Conservation (phyloP, 2,113 vertebrate species). For the Protomyctophum bolini region DNA sequence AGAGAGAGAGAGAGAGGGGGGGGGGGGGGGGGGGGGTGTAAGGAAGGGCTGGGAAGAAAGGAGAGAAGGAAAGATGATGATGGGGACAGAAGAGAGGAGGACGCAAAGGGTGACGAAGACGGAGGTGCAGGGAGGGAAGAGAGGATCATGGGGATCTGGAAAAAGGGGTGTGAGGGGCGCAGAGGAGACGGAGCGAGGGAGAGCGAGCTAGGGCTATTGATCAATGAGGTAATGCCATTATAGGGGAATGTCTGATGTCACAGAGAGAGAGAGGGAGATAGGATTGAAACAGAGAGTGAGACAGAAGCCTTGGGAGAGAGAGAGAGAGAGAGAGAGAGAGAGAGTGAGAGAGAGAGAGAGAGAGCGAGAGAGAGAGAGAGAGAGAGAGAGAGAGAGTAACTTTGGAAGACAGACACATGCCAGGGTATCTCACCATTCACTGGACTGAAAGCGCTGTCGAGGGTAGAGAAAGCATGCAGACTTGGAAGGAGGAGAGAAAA, state of each 20-base stretch:
- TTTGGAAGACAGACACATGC: no score
- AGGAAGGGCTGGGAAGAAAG: background rate
- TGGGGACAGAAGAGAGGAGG: background rate
- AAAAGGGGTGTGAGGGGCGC: background rate
- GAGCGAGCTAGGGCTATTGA: constrained; percentile 45
- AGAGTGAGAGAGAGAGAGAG: background rate
- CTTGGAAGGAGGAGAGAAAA: no score
- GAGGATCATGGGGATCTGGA: background rate
- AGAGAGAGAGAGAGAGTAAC: background rate
- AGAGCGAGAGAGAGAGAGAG: background rate
- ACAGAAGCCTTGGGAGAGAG: no score
- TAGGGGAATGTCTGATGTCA: constrained; percentile 49
- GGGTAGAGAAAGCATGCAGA: no score
- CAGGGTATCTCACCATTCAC: no score
- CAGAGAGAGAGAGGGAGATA: background rate
- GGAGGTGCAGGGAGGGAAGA: background rate
- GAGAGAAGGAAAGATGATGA: background rate
- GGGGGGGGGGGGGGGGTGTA: constrained; percentile 29
- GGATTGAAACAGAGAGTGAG: background rate
- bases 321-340: background rate
- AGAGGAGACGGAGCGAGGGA: no score
- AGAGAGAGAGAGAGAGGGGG: constrained; percentile 26
- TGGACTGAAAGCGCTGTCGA: no score
- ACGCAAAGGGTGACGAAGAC: background rate
- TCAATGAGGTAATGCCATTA: constrained; percentile 66